Conservation (phyloP, 1,140 invertebrate genomes). For the Vanessa tameamea region DNA sequence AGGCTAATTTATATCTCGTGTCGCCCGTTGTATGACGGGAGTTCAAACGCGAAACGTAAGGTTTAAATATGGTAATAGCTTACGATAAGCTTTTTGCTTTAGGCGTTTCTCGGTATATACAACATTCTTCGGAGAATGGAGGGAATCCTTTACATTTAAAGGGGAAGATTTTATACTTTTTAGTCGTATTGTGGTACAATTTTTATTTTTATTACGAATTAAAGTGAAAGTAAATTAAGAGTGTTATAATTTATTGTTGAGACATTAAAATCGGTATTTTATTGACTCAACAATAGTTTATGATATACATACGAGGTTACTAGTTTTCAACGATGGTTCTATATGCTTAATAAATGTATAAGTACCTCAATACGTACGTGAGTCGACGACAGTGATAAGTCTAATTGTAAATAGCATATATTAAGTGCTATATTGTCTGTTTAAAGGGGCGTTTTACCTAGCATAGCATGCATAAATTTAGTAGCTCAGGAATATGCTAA, state of each 20-base stretch:
- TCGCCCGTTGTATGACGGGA: not conserved
- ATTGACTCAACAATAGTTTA: no score
- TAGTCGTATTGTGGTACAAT: no score
- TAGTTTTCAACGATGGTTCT: no score
- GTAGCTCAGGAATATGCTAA: not conserved
- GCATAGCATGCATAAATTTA: no score
- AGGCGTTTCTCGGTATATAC: constrained; percentile 29
- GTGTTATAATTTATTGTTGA: no score
- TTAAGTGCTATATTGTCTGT: not conserved
- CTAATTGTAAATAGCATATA: not conserved
- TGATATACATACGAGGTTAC: no score
- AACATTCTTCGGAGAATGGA: constrained; percentile 31
- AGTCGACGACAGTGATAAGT: no score
- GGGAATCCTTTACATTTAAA: constrained; percentile 19
- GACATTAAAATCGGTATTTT: no score
- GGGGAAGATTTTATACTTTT: not conserved
- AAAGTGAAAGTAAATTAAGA: no score
- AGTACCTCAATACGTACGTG: no score
- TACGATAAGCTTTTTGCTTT: constrained; percentile 33
- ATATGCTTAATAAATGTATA: no score
- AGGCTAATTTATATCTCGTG: not conserved
- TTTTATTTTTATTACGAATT: no score
- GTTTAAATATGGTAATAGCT: constrained; percentile 31
- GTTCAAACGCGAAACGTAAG: constrained; percentile 24
- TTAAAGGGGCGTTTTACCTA: not conserved